phyloP scores from a whole-genome alignment of 2,113 vertebrate genomes.

The Oryzias woworae region DNA sequence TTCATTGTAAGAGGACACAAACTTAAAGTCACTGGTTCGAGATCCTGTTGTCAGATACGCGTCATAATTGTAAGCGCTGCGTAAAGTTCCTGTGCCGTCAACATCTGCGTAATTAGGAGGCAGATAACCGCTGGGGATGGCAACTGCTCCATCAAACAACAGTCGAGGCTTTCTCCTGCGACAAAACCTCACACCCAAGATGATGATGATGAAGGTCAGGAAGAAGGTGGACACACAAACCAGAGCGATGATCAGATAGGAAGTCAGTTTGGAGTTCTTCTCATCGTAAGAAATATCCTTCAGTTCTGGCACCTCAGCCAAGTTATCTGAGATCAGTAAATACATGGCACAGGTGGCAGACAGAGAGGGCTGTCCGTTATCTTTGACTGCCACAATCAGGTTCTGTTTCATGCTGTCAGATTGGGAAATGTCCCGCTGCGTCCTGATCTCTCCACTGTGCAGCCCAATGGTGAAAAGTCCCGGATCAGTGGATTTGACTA shows the following conservation, averaged over 20 bases:
- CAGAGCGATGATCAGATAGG: not conserved
- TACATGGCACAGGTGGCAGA: not conserved
- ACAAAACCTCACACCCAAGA: not conserved
- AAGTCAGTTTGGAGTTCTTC: not conserved
- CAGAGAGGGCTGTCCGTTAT: not conserved
- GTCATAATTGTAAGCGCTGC: constrained; percentile 1
- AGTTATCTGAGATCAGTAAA: not conserved
- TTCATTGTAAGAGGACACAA: constrained; percentile 1
- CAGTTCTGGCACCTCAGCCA: constrained; percentile 3
- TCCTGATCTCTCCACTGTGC: constrained; percentile 1
- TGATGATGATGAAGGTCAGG: not conserved
- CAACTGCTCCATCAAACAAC: not conserved
- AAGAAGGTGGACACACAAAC: constrained; percentile 1
- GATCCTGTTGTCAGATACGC: not conserved
- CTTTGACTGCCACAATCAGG: not conserved
- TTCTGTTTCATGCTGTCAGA: constrained; percentile 1
- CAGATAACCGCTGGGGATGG: not conserved
- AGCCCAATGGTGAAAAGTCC: constrained; percentile 1
- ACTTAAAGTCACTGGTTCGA: constrained; percentile 2
- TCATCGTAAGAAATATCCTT: not conserved
- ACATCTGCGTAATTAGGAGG: constrained; percentile 2
- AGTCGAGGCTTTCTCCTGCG: not conserved
- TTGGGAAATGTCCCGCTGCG: not conserved
- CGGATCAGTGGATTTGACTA: not conserved
- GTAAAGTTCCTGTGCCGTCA: constrained; percentile 3